These are phyloP conservation scores for Hemibagrus wyckioides DNA, from an alignment of 2,113 vertebrate species.

Conservation along the genomic window DNA sequence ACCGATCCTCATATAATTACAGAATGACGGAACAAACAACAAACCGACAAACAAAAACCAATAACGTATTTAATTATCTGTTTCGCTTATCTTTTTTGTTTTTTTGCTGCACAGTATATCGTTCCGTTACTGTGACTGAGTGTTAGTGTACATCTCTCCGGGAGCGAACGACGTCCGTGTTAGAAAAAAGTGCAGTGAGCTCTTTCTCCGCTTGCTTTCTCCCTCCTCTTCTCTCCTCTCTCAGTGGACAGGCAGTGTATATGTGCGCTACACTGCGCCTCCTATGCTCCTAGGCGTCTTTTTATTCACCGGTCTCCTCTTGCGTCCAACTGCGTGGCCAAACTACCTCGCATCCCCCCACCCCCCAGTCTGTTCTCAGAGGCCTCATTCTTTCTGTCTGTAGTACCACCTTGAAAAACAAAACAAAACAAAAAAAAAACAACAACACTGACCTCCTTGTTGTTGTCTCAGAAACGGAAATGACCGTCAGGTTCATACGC, in stretches of 20 bases:
- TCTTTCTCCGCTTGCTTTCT: constrained; percentile 40
- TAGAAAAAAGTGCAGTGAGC: constrained; percentile 77
- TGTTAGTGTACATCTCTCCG: constrained; percentile 74
- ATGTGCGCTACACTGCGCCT: constrained; percentile 64
- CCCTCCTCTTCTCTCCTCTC: constrained; percentile 42
- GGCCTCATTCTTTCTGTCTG: constrained; percentile 4
- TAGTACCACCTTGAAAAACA: constrained; percentile 44
- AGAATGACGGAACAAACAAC: constrained; percentile 66
- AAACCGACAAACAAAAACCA: constrained; percentile 5
- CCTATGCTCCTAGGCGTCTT: constrained; percentile 62
- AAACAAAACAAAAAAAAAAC: constrained; percentile 11
- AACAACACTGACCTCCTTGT: constrained; percentile 36
- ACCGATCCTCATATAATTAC: constrained; percentile 67
- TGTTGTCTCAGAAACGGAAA: constrained; percentile 14
- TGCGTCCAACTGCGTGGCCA: constrained; percentile 21
- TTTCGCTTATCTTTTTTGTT: constrained; percentile 1
- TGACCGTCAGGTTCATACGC: constrained; percentile 14
- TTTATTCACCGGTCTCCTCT: constrained; percentile 53
- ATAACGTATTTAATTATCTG: constrained; percentile 56
- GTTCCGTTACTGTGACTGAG: constrained; percentile 66
- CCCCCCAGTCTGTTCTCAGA: neutral
- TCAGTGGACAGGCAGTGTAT: constrained; percentile 64
- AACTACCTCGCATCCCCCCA: neutral
- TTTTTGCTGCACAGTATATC: constrained; percentile 71
- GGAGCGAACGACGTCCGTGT: constrained; percentile 72